These are phyloP conservation scores for Pseudochromis fuscus DNA, from an alignment of 2,797 vertebrate species.

Conservation along the genomic window DNA sequence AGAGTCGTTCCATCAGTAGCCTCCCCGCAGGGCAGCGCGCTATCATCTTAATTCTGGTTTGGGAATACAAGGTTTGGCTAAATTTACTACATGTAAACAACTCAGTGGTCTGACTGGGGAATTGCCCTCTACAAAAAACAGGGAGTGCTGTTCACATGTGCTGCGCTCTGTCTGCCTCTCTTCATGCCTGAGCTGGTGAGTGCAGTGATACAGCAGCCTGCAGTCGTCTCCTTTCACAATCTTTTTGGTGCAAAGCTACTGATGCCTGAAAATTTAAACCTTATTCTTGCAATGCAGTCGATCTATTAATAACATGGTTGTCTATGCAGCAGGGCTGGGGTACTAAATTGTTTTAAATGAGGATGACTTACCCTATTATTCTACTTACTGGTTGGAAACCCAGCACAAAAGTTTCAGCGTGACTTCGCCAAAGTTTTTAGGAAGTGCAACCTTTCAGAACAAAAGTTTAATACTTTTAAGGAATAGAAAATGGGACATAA, in stretches of 20 bases:
- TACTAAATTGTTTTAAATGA: background rate
- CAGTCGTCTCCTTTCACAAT: background rate
- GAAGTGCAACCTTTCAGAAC: no score
- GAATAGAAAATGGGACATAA: no score
- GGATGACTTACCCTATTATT: background rate
- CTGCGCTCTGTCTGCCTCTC: background rate
- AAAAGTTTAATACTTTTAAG: no score
- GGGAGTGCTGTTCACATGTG: constrained; percentile 26
- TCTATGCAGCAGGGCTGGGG: background rate
- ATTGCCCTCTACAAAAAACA: constrained; percentile 14
- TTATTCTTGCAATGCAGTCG: background rate
- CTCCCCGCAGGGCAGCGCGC: constrained; percentile 36
- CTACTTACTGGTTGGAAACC: background rate
- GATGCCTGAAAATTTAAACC: background rate
- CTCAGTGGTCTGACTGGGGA: constrained; percentile 37
- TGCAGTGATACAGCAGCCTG: constrained; percentile 10
- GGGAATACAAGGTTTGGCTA: constrained; percentile 53
- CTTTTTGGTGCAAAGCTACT: background rate
- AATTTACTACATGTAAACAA: constrained; percentile 61
- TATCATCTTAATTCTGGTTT: constrained; percentile 52
- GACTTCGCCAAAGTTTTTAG: no score
- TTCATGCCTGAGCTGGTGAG: constrained; percentile 27
- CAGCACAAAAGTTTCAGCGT: no score
- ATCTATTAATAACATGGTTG: background rate
- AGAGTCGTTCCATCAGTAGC: constrained; percentile 45